phyloP scores from a whole-genome alignment of 2,888 invertebrate genomes.

The Clunio marinus region DNA sequence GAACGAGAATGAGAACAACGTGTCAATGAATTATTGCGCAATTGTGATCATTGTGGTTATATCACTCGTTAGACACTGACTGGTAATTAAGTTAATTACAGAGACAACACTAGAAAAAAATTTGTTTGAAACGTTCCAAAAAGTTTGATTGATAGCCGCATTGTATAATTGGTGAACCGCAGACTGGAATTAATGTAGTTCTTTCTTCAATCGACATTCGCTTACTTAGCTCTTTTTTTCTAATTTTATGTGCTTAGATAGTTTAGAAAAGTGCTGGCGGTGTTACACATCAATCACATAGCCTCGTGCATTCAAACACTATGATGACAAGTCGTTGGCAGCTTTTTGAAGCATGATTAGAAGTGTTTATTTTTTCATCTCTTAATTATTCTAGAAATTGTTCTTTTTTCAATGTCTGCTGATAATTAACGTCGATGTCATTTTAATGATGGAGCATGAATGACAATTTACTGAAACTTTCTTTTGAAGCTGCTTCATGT shows the following conservation, averaged over 20 bases:
- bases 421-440: too few species aligned
- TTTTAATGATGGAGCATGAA: slow-evolving; percentile 2
- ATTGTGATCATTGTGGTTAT: slow-evolving; percentile 19
- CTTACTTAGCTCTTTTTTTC: neutral
- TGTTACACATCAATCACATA: slow-evolving; percentile 36
- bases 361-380: slow-evolving; percentile 8
- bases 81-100: slow-evolving; percentile 22
- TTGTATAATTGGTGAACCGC: slow-evolving; percentile 34
- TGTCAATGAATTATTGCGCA: neutral
- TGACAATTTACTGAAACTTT: too few species aligned
- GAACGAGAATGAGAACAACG: neutral
- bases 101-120: slow-evolving; percentile 1
- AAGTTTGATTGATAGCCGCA: slow-evolving; percentile 34
- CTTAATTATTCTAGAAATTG: slow-evolving; percentile 11
- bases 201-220: neutral
- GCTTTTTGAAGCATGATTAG: slow-evolving; percentile 4
- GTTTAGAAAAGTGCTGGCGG: slow-evolving; percentile 3
- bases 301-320: slow-evolving; percentile 2
- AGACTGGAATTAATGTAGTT: slow-evolving; percentile 13
- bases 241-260: neutral
- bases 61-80: slow-evolving; percentile 20
- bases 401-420: neutral
- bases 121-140: slow-evolving; percentile 10
- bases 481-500: too few species aligned
- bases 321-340: slow-evolving; percentile 24